phyloP scores from a whole-genome alignment of 1,140 invertebrate species.

The Battus philenor region DNA sequence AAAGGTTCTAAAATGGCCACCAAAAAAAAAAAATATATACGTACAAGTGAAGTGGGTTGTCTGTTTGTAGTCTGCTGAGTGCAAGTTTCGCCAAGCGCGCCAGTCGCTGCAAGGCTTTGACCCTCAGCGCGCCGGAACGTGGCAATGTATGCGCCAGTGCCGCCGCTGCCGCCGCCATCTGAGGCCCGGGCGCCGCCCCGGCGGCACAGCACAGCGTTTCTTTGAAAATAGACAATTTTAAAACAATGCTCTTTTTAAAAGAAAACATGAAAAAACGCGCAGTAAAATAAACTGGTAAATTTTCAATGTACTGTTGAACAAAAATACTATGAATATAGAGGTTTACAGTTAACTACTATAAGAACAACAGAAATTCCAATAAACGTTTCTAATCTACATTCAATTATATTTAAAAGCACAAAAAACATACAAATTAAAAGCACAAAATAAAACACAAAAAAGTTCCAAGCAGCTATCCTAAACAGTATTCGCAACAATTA shows the following conservation, averaged over 20 bases:
- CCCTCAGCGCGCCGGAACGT: constrained; percentile 35
- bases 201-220: constrained; percentile 47
- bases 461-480: no score
- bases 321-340: no score
- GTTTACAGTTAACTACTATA: no score
- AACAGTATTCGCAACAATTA: no score
- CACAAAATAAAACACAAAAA: no score
- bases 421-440: no score
- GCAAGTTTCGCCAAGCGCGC: constrained; percentile 37
- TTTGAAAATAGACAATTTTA: constrained; percentile 17
- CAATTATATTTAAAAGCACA: no score
- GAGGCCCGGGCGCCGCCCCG: constrained; percentile 39
- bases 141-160: constrained; percentile 46
- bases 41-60: constrained; percentile 56
- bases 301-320: no score
- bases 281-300: no score
- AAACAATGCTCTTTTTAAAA: background rate
- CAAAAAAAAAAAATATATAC: constrained; percentile 11
- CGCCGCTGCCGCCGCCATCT: constrained; percentile 28
- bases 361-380: no score
- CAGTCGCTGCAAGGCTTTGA: constrained; percentile 34
- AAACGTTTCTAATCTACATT: no score
- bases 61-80: constrained; percentile 29
- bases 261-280: no score
- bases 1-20: constrained; percentile 1